Evolutionary conservation across 2,888 invertebrate genomes (phyloP).

Genomic region (Sinopyrophorus schimmeli): DNA sequence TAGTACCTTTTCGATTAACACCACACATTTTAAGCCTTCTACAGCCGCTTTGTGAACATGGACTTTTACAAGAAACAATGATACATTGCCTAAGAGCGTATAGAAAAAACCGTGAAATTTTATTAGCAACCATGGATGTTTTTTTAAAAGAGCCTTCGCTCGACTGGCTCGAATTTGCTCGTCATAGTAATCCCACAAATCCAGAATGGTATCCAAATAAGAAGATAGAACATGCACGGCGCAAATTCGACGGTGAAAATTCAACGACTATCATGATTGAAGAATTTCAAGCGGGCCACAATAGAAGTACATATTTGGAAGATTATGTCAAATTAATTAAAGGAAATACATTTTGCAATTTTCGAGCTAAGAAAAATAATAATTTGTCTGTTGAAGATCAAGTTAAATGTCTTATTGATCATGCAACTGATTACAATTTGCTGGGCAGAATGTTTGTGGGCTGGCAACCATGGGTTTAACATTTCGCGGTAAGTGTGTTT

Average conservation of each 20-base stretch:
- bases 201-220: slow-evolving; percentile 60
- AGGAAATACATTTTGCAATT: slow-evolving; percentile 46
- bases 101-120: slow-evolving; percentile 56
- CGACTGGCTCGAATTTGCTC: slow-evolving; percentile 63
- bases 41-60: slow-evolving; percentile 64
- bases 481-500: not conserved
- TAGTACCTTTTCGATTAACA: slow-evolving; percentile 74
- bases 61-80: slow-evolving; percentile 66
- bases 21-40: slow-evolving; percentile 67
- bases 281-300: slow-evolving; percentile 55
- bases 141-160: slow-evolving; percentile 73
- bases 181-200: slow-evolving; percentile 35
- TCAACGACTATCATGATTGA: slow-evolving; percentile 61
- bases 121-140: slow-evolving; percentile 69
- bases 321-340: slow-evolving; percentile 47
- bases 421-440: slow-evolving; percentile 70
- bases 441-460: slow-evolving; percentile 66
- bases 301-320: slow-evolving; percentile 35
- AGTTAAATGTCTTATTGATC: slow-evolving; percentile 67
- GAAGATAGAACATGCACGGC: slow-evolving; percentile 58
- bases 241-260: slow-evolving; percentile 67
- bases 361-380: slow-evolving; percentile 46
- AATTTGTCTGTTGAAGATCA: slow-evolving; percentile 59
- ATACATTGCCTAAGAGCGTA: slow-evolving; percentile 62
- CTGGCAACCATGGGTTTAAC: slow-evolving; percentile 68